A percentile compares a stretch with the other conserved stretches of the same genome.
phyloP scores from a whole-genome alignment of 2,888 invertebrate genomes.

The Eurois occulta region DNA sequence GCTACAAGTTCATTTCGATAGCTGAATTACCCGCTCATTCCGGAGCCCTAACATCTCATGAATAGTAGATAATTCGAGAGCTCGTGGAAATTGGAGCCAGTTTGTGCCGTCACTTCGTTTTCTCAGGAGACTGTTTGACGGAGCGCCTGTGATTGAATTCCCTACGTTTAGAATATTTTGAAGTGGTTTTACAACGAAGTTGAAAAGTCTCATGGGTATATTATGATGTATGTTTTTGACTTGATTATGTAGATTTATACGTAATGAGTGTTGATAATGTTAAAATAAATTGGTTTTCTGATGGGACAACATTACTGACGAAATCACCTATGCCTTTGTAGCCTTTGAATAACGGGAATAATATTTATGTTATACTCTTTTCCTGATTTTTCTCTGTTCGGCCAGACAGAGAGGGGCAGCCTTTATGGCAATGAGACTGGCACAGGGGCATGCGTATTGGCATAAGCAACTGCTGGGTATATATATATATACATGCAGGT shows the following conservation, averaged over 20 bases:
- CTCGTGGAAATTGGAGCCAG: constrained; percentile 51
- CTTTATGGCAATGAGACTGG: too few relatives aligned
- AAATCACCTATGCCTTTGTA: not conserved
- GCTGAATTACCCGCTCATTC: constrained; percentile 11
- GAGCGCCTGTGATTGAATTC: constrained; percentile 51
- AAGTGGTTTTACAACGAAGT: constrained; percentile 9
- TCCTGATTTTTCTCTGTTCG: too few relatives aligned
- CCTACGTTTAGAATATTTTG: constrained; percentile 26
- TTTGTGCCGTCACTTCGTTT: constrained; percentile 28
- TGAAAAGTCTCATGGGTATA: constrained; percentile 25
- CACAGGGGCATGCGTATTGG: too few relatives aligned
- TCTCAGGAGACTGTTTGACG: constrained; percentile 43
- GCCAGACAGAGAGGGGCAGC: too few relatives aligned
- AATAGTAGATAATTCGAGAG: constrained; percentile 67
- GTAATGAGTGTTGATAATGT: not conserved
- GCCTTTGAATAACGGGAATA: not conserved
- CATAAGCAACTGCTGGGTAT: too few relatives aligned
- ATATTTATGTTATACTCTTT: not conserved
- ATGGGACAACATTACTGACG: not conserved
- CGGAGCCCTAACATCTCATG: constrained; percentile 43
- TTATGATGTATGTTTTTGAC: not conserved
- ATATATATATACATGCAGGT: too few relatives aligned
- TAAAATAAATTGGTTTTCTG: not conserved
- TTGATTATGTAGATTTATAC: constrained; percentile 3
- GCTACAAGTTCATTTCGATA: not conserved